Percentiles rank a stretch among this genome's conserved stretches.
Conservation (phyloP, 2,888 invertebrate genomes). For the Linnaemya vulpina region DNA sequence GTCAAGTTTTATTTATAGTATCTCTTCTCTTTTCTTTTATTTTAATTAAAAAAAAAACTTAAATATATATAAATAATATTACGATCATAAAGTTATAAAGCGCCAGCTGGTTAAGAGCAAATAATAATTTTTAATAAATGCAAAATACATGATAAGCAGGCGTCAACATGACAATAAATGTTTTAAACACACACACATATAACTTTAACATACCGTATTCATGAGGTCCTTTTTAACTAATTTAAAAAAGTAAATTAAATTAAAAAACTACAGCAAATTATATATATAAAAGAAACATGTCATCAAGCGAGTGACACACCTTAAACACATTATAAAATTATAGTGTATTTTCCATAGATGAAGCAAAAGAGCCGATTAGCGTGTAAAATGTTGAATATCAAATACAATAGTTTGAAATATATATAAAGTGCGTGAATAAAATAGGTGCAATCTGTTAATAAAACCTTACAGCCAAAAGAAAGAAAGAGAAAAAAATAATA, state of each 20-base stretch:
- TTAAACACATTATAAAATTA: slow-evolving; percentile 52
- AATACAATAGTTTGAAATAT: slow-evolving; percentile 11
- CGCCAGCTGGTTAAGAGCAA: slow-evolving; percentile 45
- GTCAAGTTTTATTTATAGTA: slow-evolving; percentile 21
- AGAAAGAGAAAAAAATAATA: background rate
- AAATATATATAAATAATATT: slow-evolving; percentile 18
- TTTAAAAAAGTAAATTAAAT: background rate
- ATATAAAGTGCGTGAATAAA: slow-evolving; percentile 54
- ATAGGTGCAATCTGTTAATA: slow-evolving; percentile 60
- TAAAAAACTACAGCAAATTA: slow-evolving; percentile 12
- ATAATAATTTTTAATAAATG: slow-evolving; percentile 64
- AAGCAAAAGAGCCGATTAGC: slow-evolving; percentile 30
- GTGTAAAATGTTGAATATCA: slow-evolving; percentile 7
- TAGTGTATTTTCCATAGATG: slow-evolving; percentile 5
- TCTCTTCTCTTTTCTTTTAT: slow-evolving; percentile 29
- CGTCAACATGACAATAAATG: slow-evolving; percentile 69
- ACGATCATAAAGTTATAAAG: slow-evolving; percentile 37
- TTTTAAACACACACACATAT: slow-evolving; percentile 38
- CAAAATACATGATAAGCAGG: slow-evolving; percentile 68
- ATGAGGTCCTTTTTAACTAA: slow-evolving; percentile 23
- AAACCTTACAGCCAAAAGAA: background rate
- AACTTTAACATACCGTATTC: background rate
- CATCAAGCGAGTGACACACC: slow-evolving; percentile 61
- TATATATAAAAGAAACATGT: slow-evolving; percentile 35
- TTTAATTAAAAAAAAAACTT: slow-evolving; percentile 57